phyloP scores from a whole-genome alignment of 2,797 vertebrate genomes.

The Hemitrygon akajei region DNA sequence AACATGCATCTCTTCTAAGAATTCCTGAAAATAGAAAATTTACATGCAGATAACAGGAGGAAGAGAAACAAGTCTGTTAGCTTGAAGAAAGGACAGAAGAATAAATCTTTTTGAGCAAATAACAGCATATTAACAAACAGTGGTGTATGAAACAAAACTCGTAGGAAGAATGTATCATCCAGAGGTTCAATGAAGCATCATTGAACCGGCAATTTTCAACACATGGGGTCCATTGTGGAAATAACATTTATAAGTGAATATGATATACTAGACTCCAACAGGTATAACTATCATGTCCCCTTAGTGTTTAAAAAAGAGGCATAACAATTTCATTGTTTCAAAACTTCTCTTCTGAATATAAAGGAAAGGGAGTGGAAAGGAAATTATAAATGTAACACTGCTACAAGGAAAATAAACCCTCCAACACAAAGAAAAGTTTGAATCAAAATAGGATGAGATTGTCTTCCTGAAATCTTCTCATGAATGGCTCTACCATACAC shows the following conservation, averaged over 20 bases:
- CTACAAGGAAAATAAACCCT: not conserved
- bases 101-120: constrained; percentile 22
- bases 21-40: not conserved
- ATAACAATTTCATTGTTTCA: constrained; percentile 26
- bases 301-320: constrained; percentile 21
- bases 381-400: not conserved
- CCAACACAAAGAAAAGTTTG: not conserved
- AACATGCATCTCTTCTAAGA: not conserved
- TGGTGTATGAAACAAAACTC: not conserved
- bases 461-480: not conserved
- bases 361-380: constrained; percentile 6
- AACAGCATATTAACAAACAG: not conserved
- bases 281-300: constrained; percentile 5
- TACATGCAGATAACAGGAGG: not conserved
- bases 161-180: constrained; percentile 19
- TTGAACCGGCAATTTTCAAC: constrained; percentile 33
- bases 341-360: constrained; percentile 4
- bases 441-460: not conserved
- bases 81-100: not conserved
- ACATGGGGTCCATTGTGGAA: constrained; percentile 31
- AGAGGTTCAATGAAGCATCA: constrained; percentile 10
- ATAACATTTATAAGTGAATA: constrained; percentile 31
- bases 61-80: not conserved
- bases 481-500: not conserved
- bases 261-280: constrained; percentile 15